These are phyloP conservation scores for Cepaea nemoralis DNA, from an alignment of 1,140 invertebrate species.

Conservation along the genomic window DNA sequence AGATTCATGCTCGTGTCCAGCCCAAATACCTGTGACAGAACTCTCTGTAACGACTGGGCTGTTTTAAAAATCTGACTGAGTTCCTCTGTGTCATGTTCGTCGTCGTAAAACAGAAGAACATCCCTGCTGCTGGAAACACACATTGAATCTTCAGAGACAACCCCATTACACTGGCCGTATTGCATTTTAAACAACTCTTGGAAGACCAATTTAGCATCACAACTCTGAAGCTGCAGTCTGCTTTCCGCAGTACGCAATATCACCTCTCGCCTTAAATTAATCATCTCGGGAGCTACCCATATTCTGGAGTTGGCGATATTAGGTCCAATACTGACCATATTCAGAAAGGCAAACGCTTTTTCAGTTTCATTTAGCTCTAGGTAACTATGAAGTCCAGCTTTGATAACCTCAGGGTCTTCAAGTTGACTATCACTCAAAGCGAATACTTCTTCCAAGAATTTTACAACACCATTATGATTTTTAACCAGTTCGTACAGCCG, in stretches of 20 bases:
- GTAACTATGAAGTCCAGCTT: background rate
- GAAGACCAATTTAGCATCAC: background rate
- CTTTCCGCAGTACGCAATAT: background rate
- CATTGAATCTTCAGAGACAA: background rate
- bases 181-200: background rate
- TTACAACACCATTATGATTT: background rate
- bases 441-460: background rate
- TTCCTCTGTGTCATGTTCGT: background rate
- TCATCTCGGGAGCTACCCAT: background rate
- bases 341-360: too few relatives aligned
- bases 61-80: background rate
- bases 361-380: background rate
- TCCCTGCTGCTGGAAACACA: background rate
- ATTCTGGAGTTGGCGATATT: background rate
- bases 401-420: background rate
- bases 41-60: too few relatives aligned
- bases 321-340: background rate
- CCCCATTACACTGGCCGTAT: background rate
- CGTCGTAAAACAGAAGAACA: slow-evolving; percentile 11
- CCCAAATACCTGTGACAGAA: too few relatives aligned
- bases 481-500: background rate
- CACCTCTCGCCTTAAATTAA: background rate
- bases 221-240: background rate
- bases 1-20: background rate
- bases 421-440: background rate